Conservation (phyloP, 2,113 vertebrate species). For the Bubalus kerabau region DNA sequence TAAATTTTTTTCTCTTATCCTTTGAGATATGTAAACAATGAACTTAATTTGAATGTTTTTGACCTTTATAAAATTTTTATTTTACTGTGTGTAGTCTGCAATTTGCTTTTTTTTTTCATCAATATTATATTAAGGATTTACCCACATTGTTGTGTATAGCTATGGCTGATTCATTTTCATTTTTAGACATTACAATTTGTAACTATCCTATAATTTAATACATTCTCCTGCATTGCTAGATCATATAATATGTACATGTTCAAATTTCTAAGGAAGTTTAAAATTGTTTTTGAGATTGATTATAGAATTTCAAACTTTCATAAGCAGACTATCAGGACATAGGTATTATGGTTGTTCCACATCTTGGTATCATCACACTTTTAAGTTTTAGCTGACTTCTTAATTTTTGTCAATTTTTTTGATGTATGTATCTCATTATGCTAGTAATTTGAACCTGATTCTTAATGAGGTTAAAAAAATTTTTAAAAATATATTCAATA, state of each 20-base stretch:
- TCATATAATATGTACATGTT: background rate
- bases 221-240: background rate
- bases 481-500: no score
- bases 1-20: background rate
- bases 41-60: background rate
- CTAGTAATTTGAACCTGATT: background rate
- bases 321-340: background rate
- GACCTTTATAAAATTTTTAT: background rate
- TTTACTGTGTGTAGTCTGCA: background rate
- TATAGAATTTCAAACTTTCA: background rate
- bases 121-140: background rate
- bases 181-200: background rate
- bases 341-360: background rate
- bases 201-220: background rate
- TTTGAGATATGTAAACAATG: background rate
- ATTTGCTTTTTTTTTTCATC: background rate
- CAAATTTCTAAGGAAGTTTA: background rate
- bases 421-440: background rate
- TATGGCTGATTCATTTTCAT: background rate
- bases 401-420: background rate
- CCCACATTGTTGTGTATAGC: background rate
- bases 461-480: background rate
- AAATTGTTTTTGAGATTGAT: background rate
- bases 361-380: background rate
- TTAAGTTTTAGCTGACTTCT: background rate